Evolutionary conservation across 2,113 vertebrate species (phyloP).

Genomic region (Catharus bicknelli): DNA sequence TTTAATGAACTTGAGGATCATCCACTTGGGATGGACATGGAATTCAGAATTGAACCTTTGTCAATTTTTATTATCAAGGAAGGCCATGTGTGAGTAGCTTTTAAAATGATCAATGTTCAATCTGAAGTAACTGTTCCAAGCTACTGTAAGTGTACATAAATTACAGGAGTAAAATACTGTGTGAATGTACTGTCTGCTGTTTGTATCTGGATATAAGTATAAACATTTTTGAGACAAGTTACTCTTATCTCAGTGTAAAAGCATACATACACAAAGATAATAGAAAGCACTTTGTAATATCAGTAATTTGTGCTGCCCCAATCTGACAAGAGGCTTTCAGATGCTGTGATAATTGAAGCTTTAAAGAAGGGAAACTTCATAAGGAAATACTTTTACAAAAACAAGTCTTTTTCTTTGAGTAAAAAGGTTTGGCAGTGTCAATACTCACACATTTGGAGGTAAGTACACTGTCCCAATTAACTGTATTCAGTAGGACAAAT

Average conservation of each 20-base stretch:
- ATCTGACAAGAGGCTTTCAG: background rate
- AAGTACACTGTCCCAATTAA: background rate
- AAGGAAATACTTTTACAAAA: background rate
- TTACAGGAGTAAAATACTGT: background rate
- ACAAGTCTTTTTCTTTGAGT: background rate
- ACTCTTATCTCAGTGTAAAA: background rate
- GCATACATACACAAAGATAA: background rate
- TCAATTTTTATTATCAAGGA: background rate
- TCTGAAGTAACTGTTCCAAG: background rate
- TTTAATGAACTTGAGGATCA: background rate
- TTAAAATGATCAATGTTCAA: background rate
- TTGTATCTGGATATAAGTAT: background rate
- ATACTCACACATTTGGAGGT: background rate
- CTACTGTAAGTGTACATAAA: background rate
- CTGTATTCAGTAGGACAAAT: background rate
- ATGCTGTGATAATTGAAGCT: background rate
- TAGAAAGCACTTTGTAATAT: background rate
- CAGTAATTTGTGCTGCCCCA: background rate
- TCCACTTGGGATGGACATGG: background rate
- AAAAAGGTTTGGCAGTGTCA: background rate
- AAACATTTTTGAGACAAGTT: background rate
- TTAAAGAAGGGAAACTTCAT: background rate
- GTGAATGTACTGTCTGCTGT: background rate
- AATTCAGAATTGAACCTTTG: background rate
- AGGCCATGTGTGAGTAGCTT: background rate